A percentile compares a stretch with the other conserved stretches of the same genome.
Conservation (phyloP, 2,888 invertebrate genomes). For the Netelia melanura region DNA sequence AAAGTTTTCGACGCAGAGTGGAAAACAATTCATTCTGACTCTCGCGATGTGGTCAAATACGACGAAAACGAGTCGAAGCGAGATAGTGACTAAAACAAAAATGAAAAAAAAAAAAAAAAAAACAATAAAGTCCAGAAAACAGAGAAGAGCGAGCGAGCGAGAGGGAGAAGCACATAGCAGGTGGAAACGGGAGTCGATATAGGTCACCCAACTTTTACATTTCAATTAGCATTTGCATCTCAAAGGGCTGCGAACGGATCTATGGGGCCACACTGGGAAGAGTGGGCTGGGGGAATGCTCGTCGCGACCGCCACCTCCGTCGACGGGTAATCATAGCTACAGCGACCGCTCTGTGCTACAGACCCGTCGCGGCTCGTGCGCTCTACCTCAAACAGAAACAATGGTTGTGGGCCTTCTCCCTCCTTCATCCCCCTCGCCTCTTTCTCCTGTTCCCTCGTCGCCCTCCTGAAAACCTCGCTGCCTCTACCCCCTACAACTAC, state of each 20-base stretch:
- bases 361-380: slow-evolving; percentile 33
- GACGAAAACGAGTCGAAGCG: too few species aligned
- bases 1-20: too few species aligned
- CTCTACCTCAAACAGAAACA: slow-evolving; percentile 71
- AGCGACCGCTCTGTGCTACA: slow-evolving; percentile 48
- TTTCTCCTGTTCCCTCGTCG: slow-evolving; percentile 12
- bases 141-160: too few species aligned
- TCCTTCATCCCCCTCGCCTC: not conserved
- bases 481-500: not conserved
- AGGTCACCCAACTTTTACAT: slow-evolving; percentile 75
- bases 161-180: not conserved
- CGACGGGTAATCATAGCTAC: slow-evolving; percentile 71
- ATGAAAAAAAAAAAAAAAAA: too few species aligned
- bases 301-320: slow-evolving; percentile 42
- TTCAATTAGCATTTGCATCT: slow-evolving; percentile 77
- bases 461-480: slow-evolving; percentile 5
- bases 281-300: slow-evolving; percentile 5
- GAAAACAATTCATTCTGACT: too few species aligned
- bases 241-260: slow-evolving; percentile 73
- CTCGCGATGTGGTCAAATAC: too few species aligned
- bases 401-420: slow-evolving; percentile 53
- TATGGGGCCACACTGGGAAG: slow-evolving; percentile 29
- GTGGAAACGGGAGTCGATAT: slow-evolving; percentile 66
- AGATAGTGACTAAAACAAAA: too few species aligned
- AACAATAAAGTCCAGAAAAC: too few species aligned